Conservation (phyloP, 2,113 vertebrate species). For the Dromas ardeola region DNA sequence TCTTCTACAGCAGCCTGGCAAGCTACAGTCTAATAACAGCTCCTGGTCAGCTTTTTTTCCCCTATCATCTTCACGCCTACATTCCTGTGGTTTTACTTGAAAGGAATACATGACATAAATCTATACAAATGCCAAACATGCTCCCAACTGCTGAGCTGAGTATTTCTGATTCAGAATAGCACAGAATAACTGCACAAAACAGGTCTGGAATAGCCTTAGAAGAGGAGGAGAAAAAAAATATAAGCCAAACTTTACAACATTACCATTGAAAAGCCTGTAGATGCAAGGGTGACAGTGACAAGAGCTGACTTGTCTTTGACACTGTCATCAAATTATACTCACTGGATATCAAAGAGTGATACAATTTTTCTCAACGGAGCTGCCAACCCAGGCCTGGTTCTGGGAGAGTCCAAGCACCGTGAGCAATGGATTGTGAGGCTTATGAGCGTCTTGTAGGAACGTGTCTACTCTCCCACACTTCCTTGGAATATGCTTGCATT, state of each 20-base stretch:
- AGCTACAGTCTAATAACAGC: neutral
- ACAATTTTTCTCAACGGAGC: neutral
- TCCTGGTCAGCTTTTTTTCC: neutral
- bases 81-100: slow-evolving; percentile 31
- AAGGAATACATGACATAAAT: neutral
- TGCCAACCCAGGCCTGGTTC: neutral
- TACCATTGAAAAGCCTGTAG: neutral
- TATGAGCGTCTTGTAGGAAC: neutral
- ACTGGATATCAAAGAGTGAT: neutral
- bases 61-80: neutral
- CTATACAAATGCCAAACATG: neutral
- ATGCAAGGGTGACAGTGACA: neutral
- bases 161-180: neutral
- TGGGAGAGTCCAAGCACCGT: neutral
- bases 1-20: neutral
- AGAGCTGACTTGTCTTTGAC: neutral
- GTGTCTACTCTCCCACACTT: neutral
- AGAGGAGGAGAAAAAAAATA: neutral
- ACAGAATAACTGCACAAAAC: neutral
- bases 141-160: neutral
- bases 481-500: neutral
- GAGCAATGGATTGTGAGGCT: neutral
- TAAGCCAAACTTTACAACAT: neutral
- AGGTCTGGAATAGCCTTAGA: neutral
- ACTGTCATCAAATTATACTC: neutral